Evolutionary conservation across 2,113 vertebrate species (phyloP).

Genomic region (Chlamydotis undulata): DNA sequence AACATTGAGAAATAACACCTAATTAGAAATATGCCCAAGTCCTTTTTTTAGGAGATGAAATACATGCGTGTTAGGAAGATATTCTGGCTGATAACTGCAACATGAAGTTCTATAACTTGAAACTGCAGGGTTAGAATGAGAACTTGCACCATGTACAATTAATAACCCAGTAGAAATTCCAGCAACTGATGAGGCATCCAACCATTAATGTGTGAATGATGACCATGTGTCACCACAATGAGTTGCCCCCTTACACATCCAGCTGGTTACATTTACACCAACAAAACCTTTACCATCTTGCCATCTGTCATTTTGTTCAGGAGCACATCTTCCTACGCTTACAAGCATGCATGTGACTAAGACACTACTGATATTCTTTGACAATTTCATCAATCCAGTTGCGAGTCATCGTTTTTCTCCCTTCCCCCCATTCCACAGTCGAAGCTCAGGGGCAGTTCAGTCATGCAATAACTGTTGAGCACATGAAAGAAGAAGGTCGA

Average conservation of each 20-base stretch:
- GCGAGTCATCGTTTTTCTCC: background rate
- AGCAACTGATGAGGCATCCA: background rate
- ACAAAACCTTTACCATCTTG: background rate
- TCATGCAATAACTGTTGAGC: background rate
- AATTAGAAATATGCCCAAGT: background rate
- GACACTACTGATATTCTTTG: background rate
- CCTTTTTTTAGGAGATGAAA: background rate
- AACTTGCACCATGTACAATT: background rate
- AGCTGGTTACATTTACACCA: background rate
- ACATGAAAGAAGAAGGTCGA: background rate
- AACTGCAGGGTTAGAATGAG: background rate
- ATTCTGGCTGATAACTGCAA: background rate
- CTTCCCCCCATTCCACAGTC: background rate
- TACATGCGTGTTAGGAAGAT: background rate
- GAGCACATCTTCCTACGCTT: background rate
- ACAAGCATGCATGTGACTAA: background rate
- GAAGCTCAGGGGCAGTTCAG: background rate
- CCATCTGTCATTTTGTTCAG: background rate
- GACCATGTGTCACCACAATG: background rate
- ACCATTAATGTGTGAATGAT: background rate
- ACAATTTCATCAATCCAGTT: background rate
- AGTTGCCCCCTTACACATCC: background rate
- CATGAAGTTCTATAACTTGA: background rate
- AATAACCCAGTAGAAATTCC: conserved; percentile 2
- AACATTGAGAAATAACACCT: background rate